Conservation (phyloP, 2,113 vertebrate genomes). For the Vulpes lagopus region DNA sequence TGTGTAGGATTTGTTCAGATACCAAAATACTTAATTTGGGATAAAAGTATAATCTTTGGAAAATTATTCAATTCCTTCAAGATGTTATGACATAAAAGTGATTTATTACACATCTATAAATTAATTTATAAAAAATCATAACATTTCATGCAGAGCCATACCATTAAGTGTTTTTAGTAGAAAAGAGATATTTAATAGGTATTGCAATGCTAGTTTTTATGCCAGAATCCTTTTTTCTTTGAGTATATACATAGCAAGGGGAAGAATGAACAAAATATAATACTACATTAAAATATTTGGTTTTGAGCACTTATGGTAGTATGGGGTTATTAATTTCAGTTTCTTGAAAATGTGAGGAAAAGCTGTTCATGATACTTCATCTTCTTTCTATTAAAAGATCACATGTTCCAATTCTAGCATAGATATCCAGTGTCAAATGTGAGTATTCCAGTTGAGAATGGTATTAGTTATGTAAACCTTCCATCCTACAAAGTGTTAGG, state of each 20-base stretch:
- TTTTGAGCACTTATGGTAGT: slow-evolving; percentile 18
- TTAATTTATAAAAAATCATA: slow-evolving; percentile 37
- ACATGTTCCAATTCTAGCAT: not conserved
- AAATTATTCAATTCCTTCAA: slow-evolving; percentile 12
- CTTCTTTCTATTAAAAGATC: slow-evolving; percentile 44
- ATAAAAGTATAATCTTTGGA: slow-evolving; percentile 29
- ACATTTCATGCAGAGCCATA: slow-evolving; percentile 3
- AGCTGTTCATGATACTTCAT: slow-evolving; percentile 31
- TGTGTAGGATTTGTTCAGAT: slow-evolving; percentile 44
- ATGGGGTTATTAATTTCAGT: not conserved
- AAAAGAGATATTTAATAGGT: not conserved
- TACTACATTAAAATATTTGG: slow-evolving; percentile 16
- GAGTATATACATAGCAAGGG: not conserved
- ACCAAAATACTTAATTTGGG: slow-evolving; percentile 47
- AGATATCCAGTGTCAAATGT: not conserved
- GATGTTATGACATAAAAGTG: not conserved
- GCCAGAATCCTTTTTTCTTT: slow-evolving; percentile 19
- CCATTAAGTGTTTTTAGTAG: not conserved
- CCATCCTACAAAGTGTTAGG: not conserved
- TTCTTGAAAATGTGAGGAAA: slow-evolving; percentile 55
- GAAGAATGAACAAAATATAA: slow-evolving; percentile 35
- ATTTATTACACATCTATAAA: not conserved
- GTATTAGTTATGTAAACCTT: not conserved
- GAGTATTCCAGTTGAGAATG: not conserved
- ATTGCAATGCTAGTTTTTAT: slow-evolving; percentile 28